Evolutionary conservation across 1,140 invertebrate genomes (phyloP).

Genomic region (Nomia melanderi): DNA sequence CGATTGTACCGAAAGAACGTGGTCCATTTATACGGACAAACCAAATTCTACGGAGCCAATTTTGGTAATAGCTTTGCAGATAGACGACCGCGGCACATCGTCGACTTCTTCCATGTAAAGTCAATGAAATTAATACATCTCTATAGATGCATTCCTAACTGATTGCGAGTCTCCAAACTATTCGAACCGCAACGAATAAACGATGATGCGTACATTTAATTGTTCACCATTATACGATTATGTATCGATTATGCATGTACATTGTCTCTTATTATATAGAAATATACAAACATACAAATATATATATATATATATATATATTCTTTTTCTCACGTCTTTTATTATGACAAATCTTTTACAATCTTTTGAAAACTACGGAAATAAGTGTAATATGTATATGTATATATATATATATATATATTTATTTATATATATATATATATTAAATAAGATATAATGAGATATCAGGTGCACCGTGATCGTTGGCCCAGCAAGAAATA

Average conservation of each 20-base stretch:
- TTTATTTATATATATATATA: no score
- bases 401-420: no score
- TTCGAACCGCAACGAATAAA: not conserved
- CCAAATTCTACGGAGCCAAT: conserved; percentile 84
- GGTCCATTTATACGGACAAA: conserved; percentile 88
- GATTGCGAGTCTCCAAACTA: no score
- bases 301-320: no score
- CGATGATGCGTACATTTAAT: not conserved
- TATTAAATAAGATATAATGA: not conserved
- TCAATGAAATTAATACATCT: not conserved
- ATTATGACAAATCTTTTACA: not conserved
- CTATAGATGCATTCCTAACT: no score
- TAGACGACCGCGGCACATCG: conserved; percentile 67
- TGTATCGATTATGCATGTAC: no score
- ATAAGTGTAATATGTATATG: conserved; percentile 3
- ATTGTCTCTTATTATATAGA: no score
- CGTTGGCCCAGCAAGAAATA: not conserved
- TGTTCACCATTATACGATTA: no score
- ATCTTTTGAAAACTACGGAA: conserved; percentile 6
- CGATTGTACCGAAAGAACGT: conserved; percentile 85
- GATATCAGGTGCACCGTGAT: not conserved
- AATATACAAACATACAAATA: no score
- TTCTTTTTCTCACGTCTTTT: not conserved
- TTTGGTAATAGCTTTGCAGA: conserved; percentile 83
- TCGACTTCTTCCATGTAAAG: not conserved